These are phyloP conservation scores for Micromussa lordhowensis DNA, from an alignment of 92 coral and sea anemone species.

Conservation along the genomic window DNA sequence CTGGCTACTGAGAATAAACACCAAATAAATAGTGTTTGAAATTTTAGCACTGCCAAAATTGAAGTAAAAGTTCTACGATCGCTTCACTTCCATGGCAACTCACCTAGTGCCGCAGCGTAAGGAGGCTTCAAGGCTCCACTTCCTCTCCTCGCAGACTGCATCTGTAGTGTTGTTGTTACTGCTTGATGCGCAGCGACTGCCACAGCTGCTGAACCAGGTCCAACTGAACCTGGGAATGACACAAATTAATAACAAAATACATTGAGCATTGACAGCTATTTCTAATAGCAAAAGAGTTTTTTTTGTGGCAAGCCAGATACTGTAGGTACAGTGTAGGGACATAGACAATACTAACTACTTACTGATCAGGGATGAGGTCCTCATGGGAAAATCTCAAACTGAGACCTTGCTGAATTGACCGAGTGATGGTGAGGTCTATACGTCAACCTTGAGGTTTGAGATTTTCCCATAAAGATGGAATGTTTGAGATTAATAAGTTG, in stretches of 20 bases:
- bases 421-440: no score
- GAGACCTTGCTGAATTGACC: no score
- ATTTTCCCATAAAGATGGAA: no score
- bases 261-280: neutral
- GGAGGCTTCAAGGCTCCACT: constrained; percentile 76
- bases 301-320: no score
- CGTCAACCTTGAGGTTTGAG: no score
- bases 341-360: no score
- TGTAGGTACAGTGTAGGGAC: no score
- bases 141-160: constrained; percentile 84
- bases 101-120: constrained; percentile 59
- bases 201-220: constrained; percentile 88
- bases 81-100: neutral
- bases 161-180: constrained; percentile 73
- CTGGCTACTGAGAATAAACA: neutral
- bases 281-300: neutral
- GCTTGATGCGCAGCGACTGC: constrained; percentile 82
- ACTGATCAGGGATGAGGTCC: no score
- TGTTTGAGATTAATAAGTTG: no score
- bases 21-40: neutral
- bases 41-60: neutral
- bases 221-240: constrained; percentile 76
- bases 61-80: neutral
- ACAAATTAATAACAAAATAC: neutral
- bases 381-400: no score